Conservation (phyloP, 2,113 vertebrate genomes). For the Hemiscyllium ocellatum region DNA sequence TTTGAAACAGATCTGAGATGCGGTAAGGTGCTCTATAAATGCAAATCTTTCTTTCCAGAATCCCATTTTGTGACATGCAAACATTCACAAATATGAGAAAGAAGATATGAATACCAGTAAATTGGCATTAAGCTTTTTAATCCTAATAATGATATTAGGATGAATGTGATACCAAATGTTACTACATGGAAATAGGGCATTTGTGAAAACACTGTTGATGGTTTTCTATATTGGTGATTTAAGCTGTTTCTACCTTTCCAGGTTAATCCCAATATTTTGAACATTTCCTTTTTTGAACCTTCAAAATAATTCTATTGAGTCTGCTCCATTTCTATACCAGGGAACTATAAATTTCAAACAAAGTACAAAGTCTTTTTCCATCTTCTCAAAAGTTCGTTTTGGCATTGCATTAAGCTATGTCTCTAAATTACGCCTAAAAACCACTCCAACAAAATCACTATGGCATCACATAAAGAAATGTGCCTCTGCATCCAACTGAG, state of each 20-base stretch:
- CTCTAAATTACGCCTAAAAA: neutral
- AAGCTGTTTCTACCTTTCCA: neutral
- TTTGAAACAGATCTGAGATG: neutral
- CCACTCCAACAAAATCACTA: no score
- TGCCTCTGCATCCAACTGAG: no score
- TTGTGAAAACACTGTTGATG: neutral
- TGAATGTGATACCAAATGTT: neutral
- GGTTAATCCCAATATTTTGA: neutral
- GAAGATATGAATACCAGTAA: neutral
- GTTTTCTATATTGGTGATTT: neutral
- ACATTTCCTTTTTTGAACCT: neutral
- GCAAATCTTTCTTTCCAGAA: neutral
- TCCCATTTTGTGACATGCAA: neutral
- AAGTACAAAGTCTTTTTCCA: neutral
- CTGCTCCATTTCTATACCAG: neutral
- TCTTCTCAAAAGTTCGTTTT: neutral
- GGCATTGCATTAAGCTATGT: neutral
- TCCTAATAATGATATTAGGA: neutral
- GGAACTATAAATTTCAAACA: neutral
- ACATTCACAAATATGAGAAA: neutral
- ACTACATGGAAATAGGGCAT: neutral
- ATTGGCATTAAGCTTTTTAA: neutral
- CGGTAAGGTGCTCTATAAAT: neutral
- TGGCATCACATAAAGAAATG: no score
- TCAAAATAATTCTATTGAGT: neutral